These are phyloP conservation scores for Nibea coibor DNA, from an alignment of 2,113 vertebrate genomes.

Conservation along the genomic window DNA sequence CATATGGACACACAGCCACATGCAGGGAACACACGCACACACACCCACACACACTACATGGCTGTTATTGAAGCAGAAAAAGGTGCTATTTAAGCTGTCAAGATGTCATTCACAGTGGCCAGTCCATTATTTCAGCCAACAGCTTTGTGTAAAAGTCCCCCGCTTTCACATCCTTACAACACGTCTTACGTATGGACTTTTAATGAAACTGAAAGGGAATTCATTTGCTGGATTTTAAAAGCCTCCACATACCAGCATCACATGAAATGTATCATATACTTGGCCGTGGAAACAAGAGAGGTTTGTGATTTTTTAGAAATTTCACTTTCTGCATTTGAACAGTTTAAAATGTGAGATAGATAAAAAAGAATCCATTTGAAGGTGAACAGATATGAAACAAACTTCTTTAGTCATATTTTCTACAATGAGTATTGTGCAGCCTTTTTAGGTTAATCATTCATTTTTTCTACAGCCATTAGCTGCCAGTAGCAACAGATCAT, in stretches of 20 bases:
- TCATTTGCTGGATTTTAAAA: background rate
- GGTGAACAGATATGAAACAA: too few relatives aligned
- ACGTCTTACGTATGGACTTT: background rate
- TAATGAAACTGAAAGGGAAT: background rate
- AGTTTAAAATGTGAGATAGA: background rate
- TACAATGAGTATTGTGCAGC: too few relatives aligned
- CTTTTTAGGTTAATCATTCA: too few relatives aligned
- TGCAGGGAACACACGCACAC: background rate
- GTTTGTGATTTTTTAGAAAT: too few relatives aligned
- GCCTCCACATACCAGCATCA: background rate
- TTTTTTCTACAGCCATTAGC: too few relatives aligned
- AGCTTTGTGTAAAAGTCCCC: background rate
- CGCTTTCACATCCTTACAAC: background rate
- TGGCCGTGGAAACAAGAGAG: background rate
- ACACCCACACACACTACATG: constrained; percentile 6
- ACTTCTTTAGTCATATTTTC: too few relatives aligned
- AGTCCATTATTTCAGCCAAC: constrained; percentile 18
- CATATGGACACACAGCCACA: background rate
- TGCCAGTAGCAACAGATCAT: too few relatives aligned
- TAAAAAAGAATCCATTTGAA: background rate
- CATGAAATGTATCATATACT: background rate
- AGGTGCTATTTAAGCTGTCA: constrained; percentile 31
- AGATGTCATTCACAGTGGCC: constrained; percentile 6
- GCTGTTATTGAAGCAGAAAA: constrained; percentile 5
- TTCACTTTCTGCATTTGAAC: background rate